These are phyloP conservation scores for Drosophila austrosaltans DNA, from an alignment of 2,888 invertebrate species.

Conservation along the genomic window DNA sequence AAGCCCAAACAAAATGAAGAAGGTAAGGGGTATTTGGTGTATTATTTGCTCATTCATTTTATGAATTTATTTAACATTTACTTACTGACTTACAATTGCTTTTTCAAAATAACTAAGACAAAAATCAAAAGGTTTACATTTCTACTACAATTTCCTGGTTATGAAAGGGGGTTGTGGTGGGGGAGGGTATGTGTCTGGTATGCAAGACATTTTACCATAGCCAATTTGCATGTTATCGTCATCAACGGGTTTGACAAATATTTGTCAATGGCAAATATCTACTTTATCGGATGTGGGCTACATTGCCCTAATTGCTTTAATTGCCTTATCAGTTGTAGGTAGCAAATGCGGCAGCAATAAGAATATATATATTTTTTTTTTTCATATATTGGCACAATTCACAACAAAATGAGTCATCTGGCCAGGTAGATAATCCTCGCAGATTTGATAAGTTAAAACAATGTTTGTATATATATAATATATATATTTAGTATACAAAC, in stretches of 20 bases:
- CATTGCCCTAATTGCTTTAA: constrained; percentile 58
- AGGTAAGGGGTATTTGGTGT: constrained; percentile 44
- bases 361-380: background rate
- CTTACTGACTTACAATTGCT: constrained; percentile 14
- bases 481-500: background rate
- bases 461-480: background rate
- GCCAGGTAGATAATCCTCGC: constrained; percentile 3
- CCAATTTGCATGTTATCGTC: constrained; percentile 52
- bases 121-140: background rate
- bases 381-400: background rate
- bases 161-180: too few relatives aligned
- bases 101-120: constrained; percentile 3
- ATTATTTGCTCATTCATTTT: constrained; percentile 67
- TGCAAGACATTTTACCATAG: constrained; percentile 40
- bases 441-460: constrained; percentile 5
- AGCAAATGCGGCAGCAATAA: constrained; percentile 18
- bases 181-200: background rate
- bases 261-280: constrained; percentile 33
- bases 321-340: constrained; percentile 52
- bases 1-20: constrained; percentile 18
- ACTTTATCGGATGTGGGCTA: constrained; percentile 29
- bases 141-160: too few relatives aligned
- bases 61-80: constrained; percentile 50
- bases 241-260: constrained; percentile 30
- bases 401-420: background rate